phyloP scores from a whole-genome alignment of 2,797 vertebrate species.

The Acanthis flammea region DNA sequence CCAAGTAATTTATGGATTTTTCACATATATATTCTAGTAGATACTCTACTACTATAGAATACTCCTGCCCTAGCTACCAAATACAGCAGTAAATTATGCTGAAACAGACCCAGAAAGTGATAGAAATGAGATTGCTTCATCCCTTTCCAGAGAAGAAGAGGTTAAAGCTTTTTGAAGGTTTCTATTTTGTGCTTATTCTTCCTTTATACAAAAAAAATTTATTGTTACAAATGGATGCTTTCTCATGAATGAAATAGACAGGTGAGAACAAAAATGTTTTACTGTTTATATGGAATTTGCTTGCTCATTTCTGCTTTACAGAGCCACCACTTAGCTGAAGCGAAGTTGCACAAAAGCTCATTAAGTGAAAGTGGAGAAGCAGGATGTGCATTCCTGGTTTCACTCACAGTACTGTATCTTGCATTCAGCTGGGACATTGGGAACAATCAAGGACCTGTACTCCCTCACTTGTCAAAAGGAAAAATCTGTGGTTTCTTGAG shows the following conservation, averaged over 20 bases:
- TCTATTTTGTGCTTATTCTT: background rate
- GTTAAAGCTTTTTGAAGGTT: background rate
- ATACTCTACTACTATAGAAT: background rate
- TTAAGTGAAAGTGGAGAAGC: background rate
- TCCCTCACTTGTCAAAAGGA: background rate
- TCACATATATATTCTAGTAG: background rate
- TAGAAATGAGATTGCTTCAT: background rate
- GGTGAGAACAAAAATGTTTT: background rate
- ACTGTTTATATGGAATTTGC: background rate
- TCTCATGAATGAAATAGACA: background rate
- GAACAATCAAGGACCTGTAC: background rate
- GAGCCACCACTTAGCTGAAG: background rate
- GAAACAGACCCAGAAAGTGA: background rate
- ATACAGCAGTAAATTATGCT: background rate
- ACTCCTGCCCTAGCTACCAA: background rate
- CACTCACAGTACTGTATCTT: background rate
- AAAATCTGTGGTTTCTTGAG: background rate
- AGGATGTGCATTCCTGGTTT: background rate
- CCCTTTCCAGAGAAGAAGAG: background rate
- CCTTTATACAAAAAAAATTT: background rate
- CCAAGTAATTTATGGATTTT: background rate
- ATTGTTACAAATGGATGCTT: background rate
- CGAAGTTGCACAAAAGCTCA: background rate
- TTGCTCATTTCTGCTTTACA: background rate
- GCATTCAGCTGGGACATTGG: background rate